These are phyloP conservation scores for Maccullochella peelii DNA, from an alignment of 2,113 vertebrate species.

Conservation along the genomic window DNA sequence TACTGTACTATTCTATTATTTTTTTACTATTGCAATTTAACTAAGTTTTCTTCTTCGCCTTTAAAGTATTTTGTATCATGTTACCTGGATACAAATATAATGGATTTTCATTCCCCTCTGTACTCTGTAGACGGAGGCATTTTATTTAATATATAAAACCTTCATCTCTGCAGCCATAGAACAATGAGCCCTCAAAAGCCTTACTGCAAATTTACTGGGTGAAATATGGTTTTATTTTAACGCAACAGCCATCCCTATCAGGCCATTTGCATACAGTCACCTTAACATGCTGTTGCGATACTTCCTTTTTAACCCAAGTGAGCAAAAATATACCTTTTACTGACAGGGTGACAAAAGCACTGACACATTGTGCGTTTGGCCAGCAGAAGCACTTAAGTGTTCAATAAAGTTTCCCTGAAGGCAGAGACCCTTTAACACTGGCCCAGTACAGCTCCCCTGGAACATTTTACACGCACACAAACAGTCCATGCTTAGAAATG, in stretches of 20 bases:
- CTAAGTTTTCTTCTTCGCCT: not conserved
- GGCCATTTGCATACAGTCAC: not conserved
- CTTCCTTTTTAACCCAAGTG: not conserved
- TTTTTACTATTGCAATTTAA: not conserved
- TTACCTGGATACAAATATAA: not conserved
- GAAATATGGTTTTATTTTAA: slow-evolving; percentile 7
- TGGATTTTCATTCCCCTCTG: not conserved
- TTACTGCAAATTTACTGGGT: not conserved
- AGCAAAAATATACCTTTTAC: slow-evolving; percentile 37
- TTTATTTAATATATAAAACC: not conserved
- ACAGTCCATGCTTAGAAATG: slow-evolving; percentile 10
- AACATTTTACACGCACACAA: slow-evolving; percentile 30
- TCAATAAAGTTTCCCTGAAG: slow-evolving; percentile 75
- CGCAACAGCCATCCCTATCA: not conserved
- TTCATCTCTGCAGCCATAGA: not conserved
- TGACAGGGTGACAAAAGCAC: slow-evolving; percentile 46
- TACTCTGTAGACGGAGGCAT: not conserved
- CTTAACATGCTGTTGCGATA: not conserved
- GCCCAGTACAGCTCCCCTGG: slow-evolving; percentile 61
- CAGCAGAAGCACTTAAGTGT: slow-evolving; percentile 80
- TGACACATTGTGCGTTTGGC: slow-evolving; percentile 65
- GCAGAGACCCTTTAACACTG: slow-evolving; percentile 69
- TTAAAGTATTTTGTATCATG: not conserved
- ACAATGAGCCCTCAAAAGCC: not conserved
- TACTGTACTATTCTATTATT: too few species aligned